Base-by-base conservation (phyloP, 2,888 invertebrate species). In the Ischnura elegans region DNA sequence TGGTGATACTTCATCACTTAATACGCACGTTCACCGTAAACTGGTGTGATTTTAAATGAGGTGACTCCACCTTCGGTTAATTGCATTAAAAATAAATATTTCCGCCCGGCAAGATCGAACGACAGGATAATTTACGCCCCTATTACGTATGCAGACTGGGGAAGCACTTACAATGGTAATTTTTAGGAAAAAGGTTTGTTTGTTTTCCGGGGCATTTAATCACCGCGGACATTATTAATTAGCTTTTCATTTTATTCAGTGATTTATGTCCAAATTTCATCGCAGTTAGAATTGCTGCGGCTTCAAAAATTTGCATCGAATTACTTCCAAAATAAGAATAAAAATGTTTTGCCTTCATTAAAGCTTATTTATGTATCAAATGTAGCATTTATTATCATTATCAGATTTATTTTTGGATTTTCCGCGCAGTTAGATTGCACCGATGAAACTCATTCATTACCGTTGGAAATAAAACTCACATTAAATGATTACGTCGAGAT, bases 351-450 rank as follows among this genome's bases (percentile, higher is more conserved):
- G 61, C 61, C 61, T 1, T 61, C 25, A 61, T 61, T 61, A 61
- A n/a, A 16, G 61, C 25, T 61, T 61, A 61, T 61, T 61, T 61
- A 61, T 61, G 25, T 25, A 61, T 61, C 61, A 61, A 61, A 25
- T n/a, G n/a, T 61, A 25, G 6, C 61, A 61, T 61, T 25, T 61
- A 61, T 61, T 61, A 61, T 61, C 25, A 61, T 61, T 61, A 61
- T 61, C 61, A 61, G 61, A 61, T 61, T 61, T 61, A 61, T 61
- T 61, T 61, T 61, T 61, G 61, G n/a, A 61, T 61, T 61, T n/a
- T 61, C 25, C 61, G 25, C 19, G 61, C 61, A 61, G n/a, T 61
- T 61, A 61, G 61, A 61, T 61, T 61, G 61, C 61, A 61, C 21
- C 61, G 25, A 61, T n/a, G 61, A 61, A 61, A 6, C 61, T 61